Evolutionary conservation across 2,888 invertebrate genomes (phyloP).

Genomic region (Amiota mariae): DNA sequence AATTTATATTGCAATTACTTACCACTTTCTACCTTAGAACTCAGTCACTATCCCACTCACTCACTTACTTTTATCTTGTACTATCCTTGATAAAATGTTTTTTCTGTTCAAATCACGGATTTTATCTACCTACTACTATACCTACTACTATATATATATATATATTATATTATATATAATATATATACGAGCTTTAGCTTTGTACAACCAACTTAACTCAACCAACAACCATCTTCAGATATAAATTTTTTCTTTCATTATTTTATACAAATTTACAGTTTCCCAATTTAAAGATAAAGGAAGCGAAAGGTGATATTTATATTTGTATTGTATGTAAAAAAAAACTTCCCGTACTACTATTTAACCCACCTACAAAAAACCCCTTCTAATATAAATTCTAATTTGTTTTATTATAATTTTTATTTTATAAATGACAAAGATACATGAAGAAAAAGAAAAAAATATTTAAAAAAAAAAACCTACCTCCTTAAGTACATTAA

Average conservation of each 20-base stretch:
- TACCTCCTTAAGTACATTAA: constrained; percentile 55
- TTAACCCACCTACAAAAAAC: constrained; percentile 57
- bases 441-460: constrained; percentile 29
- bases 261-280: constrained; percentile 5
- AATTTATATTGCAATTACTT: constrained; percentile 41
- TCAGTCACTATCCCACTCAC: neutral
- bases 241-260: constrained; percentile 29
- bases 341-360: constrained; percentile 45
- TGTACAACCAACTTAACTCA: neutral
- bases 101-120: too few relatives aligned
- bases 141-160: too few relatives aligned
- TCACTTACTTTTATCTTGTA: too few relatives aligned
- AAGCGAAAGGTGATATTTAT: constrained; percentile 65
- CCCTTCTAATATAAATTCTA: constrained; percentile 51
- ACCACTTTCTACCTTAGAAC: neutral
- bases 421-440: constrained; percentile 50
- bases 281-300: constrained; percentile 37
- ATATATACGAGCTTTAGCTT: constrained; percentile 13
- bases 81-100: too few relatives aligned
- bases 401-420: too few relatives aligned
- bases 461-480: constrained; percentile 48
- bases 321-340: constrained; percentile 45
- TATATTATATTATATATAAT: too few relatives aligned
- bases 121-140: too few relatives aligned
- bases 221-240: too few relatives aligned